Evolutionary conservation across 1,140 invertebrate species (phyloP).

Genomic region (Rhysida immarginata): DNA sequence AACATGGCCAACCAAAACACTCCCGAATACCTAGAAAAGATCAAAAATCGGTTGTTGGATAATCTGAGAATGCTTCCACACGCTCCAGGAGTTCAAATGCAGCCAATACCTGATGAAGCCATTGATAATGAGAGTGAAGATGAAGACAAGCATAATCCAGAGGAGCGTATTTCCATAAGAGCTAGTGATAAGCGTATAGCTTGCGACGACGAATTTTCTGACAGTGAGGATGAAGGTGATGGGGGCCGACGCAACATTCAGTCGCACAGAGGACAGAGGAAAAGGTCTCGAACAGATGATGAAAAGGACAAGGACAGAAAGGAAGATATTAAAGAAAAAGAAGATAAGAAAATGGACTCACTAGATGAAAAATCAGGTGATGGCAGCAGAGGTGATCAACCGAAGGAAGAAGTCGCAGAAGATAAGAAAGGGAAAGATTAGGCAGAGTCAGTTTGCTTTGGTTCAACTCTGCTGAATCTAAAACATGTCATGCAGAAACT

Average conservation of each 20-base stretch:
- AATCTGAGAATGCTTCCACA: background rate
- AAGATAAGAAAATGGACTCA: no score
- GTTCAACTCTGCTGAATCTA: no score
- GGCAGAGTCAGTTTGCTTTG: no score
- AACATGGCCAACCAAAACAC: conserved; percentile 99
- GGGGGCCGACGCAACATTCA: conserved; percentile 64
- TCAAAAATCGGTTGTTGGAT: conserved; percentile 40
- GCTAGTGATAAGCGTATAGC: conserved; percentile 86
- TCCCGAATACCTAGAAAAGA: conserved; percentile 94
- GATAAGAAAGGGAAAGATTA: no score
- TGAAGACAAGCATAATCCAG: conserved; percentile 80
- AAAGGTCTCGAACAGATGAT: conserved; percentile 47
- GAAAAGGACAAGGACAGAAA: conserved; percentile 21
- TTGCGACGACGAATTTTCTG: conserved; percentile 90
- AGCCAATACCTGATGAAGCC: conserved; percentile 69
- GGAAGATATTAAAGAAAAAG: background rate
- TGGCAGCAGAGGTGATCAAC: no score
- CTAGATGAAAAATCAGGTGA: no score
- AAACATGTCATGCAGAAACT: no score
- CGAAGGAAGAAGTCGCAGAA: no score
- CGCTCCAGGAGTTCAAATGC: background rate
- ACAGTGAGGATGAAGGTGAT: conserved; percentile 92
- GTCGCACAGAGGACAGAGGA: conserved; percentile 37
- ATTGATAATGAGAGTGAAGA: conserved; percentile 61
- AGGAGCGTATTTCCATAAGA: conserved; percentile 76